A percentile compares a stretch with the other conserved stretches of the same genome.
Conservation (phyloP, 2,797 vertebrate species). For the Tauraco hartlaubi region DNA sequence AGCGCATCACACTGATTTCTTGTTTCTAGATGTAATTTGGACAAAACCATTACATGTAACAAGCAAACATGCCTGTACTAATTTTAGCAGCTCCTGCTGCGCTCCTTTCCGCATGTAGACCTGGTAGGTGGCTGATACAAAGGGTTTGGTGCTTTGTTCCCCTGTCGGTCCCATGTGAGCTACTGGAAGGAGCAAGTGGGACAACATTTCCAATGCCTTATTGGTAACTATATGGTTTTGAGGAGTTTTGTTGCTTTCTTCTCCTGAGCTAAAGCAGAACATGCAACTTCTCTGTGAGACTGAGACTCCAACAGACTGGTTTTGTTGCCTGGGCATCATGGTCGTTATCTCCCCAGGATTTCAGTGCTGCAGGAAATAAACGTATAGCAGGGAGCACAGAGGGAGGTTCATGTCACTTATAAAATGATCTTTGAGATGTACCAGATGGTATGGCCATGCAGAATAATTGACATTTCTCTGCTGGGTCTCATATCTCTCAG, state of each 20-base stretch:
- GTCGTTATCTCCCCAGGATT: background rate
- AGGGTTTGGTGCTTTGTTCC: background rate
- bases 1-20: background rate
- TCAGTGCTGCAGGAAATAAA: background rate
- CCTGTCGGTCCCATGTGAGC: background rate
- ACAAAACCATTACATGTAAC: background rate
- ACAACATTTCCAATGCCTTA: background rate
- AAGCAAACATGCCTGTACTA: background rate
- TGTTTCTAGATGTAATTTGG: background rate
- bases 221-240: background rate
- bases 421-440: background rate
- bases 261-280: background rate
- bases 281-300: background rate
- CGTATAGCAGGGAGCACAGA: background rate
- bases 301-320: background rate
- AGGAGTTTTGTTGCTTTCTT: background rate
- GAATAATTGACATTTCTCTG: background rate
- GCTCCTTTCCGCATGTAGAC: background rate
- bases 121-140: background rate
- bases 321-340: background rate
- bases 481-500: background rate
- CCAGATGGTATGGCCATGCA: rapidly evolving
- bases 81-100: background rate
- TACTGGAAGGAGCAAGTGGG: background rate
- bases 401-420: background rate